Percentiles rank a stretch among this genome's conserved stretches.
These are phyloP conservation scores for Emydura subglobosa DNA, from an alignment of 2,113 vertebrate species.

Conservation along the genomic window DNA sequence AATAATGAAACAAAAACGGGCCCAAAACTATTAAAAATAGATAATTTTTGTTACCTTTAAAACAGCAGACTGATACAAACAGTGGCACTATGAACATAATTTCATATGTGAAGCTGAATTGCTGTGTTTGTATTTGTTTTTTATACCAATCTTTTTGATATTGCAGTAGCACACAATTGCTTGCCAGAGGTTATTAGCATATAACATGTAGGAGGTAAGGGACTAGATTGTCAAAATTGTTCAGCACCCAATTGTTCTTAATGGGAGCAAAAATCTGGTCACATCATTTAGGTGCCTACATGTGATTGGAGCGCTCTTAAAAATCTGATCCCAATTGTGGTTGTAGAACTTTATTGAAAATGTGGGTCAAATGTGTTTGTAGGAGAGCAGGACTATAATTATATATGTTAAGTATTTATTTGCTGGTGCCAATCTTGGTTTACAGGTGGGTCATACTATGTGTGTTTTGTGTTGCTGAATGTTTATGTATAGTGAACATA, in stretches of 20 bases:
- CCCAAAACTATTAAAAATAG: background rate
- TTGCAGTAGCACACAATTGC: background rate
- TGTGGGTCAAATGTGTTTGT: background rate
- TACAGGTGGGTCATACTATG: background rate
- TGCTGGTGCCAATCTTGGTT: background rate
- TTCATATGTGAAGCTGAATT: background rate
- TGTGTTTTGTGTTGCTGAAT: background rate
- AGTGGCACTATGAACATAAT: background rate
- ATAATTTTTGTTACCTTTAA: background rate
- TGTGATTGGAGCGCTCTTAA: background rate
- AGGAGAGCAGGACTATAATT: background rate
- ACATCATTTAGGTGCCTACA: background rate
- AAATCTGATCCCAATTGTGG: background rate
- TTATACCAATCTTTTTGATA: background rate
- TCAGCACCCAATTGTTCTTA: background rate
- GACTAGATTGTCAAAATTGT: background rate
- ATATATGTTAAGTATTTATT: background rate
- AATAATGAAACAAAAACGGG: background rate
- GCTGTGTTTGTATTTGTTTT: background rate
- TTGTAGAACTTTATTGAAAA: background rate
- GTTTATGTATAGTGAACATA: background rate
- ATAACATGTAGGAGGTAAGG: background rate
- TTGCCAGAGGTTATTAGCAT: background rate
- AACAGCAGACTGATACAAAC: background rate
- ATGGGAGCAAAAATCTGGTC: background rate